Evolutionary conservation across 2,113 vertebrate species (phyloP).

Genomic region (Xenopus laevis): DNA sequence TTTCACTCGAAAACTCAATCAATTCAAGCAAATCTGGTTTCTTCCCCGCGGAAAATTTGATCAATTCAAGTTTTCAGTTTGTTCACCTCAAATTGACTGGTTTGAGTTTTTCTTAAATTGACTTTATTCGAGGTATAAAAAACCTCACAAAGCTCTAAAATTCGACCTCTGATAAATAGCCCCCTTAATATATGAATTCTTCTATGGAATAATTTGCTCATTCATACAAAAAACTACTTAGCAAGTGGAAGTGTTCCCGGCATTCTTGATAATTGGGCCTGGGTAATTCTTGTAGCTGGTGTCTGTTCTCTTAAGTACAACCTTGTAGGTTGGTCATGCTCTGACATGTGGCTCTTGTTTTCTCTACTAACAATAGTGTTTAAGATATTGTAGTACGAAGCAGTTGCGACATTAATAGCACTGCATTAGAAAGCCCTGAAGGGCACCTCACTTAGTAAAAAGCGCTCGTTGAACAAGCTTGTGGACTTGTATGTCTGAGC

Average conservation of each 20-base stretch:
- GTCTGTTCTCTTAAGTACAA: slow-evolving; percentile 4
- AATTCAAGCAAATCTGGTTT: too few species aligned
- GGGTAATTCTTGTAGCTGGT: slow-evolving; percentile 19
- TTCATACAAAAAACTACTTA: too few species aligned
- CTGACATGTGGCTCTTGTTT: slow-evolving; percentile 2
- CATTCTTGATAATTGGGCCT: slow-evolving; percentile 8
- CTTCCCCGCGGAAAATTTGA: too few species aligned
- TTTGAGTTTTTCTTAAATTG: too few species aligned
- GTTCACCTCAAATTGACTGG: too few species aligned
- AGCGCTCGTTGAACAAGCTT: not conserved
- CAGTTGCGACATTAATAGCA: slow-evolving; percentile 3
- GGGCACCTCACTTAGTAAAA: not conserved
- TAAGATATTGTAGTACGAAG: slow-evolving; percentile 4
- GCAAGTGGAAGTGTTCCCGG: too few species aligned
- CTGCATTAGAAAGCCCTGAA: not conserved
- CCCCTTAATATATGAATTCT: too few species aligned
- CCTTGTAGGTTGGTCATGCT: slow-evolving; percentile 22
- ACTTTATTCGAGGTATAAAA: too few species aligned
- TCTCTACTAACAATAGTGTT: slow-evolving; percentile 2
- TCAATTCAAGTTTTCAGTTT: too few species aligned
- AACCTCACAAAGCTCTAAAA: too few species aligned
- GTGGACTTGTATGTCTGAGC: slow-evolving; percentile 15
- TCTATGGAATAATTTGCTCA: not conserved
- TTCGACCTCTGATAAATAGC: too few species aligned
- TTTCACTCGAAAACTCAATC: too few species aligned